phyloP scores from a whole-genome alignment of 2,113 vertebrate genomes.

The Vireo altiloquus region DNA sequence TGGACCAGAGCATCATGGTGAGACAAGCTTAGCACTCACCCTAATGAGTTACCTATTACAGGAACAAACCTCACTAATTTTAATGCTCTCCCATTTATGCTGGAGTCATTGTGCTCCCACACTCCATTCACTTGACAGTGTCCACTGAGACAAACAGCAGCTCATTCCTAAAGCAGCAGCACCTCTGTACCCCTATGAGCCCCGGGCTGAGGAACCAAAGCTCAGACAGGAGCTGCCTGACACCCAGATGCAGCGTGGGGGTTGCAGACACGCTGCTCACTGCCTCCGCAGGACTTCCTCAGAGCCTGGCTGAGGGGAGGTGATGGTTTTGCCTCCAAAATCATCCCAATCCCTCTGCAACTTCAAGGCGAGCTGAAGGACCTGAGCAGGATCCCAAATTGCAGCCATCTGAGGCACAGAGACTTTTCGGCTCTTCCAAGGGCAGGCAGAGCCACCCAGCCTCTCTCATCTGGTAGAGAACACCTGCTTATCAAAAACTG shows the following conservation, averaged over 20 bases:
- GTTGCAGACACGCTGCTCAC: neutral
- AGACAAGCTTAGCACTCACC: neutral
- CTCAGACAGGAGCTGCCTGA: neutral
- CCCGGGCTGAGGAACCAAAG: neutral
- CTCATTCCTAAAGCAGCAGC: neutral
- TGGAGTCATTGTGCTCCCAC: neutral
- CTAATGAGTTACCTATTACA: slow-evolving; percentile 47
- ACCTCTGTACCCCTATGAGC: neutral
- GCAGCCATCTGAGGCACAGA: too few relatives aligned
- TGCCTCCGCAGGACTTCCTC: neutral
- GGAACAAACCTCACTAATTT: slow-evolving; percentile 39
- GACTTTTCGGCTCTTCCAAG: neutral
- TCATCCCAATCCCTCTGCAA: neutral
- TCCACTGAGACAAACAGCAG: slow-evolving; percentile 15
- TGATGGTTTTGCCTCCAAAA: neutral
- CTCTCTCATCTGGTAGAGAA: neutral
- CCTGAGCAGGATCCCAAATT: neutral
- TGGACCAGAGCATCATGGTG: rapidly evolving
- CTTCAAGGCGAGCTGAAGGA: rapidly evolving
- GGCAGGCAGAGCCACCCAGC: neutral
- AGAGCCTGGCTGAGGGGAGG: neutral
- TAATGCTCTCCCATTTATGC: slow-evolving; percentile 16
- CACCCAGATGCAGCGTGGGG: rapidly evolving
- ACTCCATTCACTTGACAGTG: slow-evolving; percentile 44
- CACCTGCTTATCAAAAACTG: neutral